These are phyloP conservation scores for Platycheirus albimanus DNA, from an alignment of 2,888 invertebrate species.

Conservation along the genomic window DNA sequence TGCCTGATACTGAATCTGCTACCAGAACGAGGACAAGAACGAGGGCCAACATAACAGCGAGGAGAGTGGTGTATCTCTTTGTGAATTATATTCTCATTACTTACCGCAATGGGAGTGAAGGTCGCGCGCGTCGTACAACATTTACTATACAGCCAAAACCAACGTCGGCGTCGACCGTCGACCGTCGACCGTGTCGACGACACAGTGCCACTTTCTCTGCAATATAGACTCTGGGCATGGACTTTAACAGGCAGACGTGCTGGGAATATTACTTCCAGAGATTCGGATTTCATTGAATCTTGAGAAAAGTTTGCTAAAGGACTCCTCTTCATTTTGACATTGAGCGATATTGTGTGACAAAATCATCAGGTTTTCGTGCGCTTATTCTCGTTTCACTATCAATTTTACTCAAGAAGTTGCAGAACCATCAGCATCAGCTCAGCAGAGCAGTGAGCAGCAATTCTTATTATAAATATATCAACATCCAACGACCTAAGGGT, in stretches of 20 bases:
- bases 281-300: conserved; percentile 52
- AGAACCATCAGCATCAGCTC: background rate
- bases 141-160: too few relatives aligned
- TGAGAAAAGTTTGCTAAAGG: conserved; percentile 31
- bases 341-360: conserved; percentile 63
- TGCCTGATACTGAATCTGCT: background rate
- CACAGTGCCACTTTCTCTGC: conserved; percentile 33
- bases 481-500: background rate
- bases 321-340: conserved; percentile 32
- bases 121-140: conserved; percentile 40
- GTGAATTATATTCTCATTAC: conserved; percentile 71
- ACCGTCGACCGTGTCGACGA: background rate
- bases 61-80: conserved; percentile 32
- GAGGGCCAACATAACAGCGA: too few relatives aligned
- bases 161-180: background rate
- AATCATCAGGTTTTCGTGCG: conserved; percentile 43
- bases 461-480: too few relatives aligned
- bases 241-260: conserved; percentile 50
- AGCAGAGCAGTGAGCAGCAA: background rate
- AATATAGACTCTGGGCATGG: conserved; percentile 9
- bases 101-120: conserved; percentile 65
- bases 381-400: conserved; percentile 46
- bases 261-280: conserved; percentile 55
- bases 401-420: conserved; percentile 29
- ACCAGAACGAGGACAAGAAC: background rate